Percentiles rank a stretch among this genome's conserved stretches.
These are phyloP conservation scores for Panthera tigris DNA, from an alignment of 2,113 vertebrate species.

Conservation along the genomic window DNA sequence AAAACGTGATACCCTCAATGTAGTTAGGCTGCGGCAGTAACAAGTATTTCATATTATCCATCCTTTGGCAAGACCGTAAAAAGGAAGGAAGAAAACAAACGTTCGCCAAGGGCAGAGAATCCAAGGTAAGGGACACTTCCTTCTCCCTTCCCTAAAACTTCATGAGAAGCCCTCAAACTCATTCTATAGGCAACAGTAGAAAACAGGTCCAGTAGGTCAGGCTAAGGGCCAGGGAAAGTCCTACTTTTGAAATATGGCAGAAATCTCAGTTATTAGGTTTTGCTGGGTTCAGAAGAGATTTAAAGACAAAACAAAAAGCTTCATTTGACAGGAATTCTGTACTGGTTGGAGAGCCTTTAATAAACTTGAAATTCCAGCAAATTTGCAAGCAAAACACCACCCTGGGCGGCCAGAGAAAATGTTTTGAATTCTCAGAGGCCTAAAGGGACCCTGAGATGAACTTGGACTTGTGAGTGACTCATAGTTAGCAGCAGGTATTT, in stretches of 20 bases:
- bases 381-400: neutral
- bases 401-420: neutral
- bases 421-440: neutral
- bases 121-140: neutral
- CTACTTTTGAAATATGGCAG: neutral
- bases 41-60: neutral
- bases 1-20: neutral
- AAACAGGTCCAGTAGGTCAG: neutral
- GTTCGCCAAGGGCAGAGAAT: neutral
- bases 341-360: neutral
- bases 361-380: conserved; percentile 3
- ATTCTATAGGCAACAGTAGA: neutral
- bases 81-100: neutral
- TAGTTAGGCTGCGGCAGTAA: neutral
- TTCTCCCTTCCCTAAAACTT: neutral
- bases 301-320: neutral
- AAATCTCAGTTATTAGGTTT: neutral
- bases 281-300: neutral
- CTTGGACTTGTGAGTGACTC: neutral
- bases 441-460: neutral
- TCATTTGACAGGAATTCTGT: conserved; percentile 4
- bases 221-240: neutral
- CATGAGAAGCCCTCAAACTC: neutral
- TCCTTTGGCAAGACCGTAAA: neutral
- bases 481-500: neutral